A percentile compares a stretch with the other conserved stretches of the same genome.
phyloP scores from a whole-genome alignment of 2,888 invertebrate species.

The Hyppa rectilinea region DNA sequence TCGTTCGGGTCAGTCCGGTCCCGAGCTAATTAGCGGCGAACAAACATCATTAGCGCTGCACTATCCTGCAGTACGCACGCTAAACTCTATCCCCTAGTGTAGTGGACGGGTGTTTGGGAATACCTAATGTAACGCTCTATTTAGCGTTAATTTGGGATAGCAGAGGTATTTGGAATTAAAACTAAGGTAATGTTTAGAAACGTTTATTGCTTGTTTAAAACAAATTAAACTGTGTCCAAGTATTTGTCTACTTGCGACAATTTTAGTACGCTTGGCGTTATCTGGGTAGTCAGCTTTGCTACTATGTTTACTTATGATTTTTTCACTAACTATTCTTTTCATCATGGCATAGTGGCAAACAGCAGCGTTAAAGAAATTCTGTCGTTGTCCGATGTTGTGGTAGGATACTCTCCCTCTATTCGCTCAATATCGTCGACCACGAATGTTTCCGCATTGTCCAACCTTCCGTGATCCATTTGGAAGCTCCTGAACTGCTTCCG shows the following conservation, averaged over 20 bases:
- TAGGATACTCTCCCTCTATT: too few species aligned
- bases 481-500: too few species aligned
- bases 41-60: constrained; percentile 65
- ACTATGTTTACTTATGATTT: too few species aligned
- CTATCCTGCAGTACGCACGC: constrained; percentile 46
- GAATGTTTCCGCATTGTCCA: too few species aligned
- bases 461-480: too few species aligned
- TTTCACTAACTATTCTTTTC: too few species aligned
- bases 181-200: constrained; percentile 10
- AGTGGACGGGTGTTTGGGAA: constrained; percentile 45
- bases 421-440: too few species aligned
- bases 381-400: too few species aligned
- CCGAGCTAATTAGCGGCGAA: constrained; percentile 62
- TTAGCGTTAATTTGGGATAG: constrained; percentile 32
- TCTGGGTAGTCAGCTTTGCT: neutral
- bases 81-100: constrained; percentile 47
- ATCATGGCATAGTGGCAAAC: too few species aligned
- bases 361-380: too few species aligned
- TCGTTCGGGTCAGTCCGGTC: constrained; percentile 64
- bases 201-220: constrained; percentile 21
- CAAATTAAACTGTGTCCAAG: neutral
- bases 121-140: constrained; percentile 46
- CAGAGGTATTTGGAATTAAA: constrained; percentile 36
- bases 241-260: neutral
- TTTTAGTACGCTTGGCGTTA: neutral